Evolutionary conservation across 2,113 vertebrate genomes (phyloP), one percentile per base, ranked within the genome.

Genomic region (Prunella fulvescens): DNA sequence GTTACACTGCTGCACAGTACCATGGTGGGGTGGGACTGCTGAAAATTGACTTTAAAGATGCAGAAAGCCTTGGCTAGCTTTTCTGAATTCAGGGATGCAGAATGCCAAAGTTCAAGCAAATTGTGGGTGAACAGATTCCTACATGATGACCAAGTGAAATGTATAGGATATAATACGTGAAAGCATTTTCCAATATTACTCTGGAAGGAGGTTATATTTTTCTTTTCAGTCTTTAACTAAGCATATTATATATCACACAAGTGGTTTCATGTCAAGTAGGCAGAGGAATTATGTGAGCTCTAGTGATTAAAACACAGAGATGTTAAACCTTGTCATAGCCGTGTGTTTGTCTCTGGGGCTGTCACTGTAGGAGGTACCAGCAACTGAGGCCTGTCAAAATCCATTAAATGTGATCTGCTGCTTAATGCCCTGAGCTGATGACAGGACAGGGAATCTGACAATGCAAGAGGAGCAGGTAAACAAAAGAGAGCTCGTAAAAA

Each of bases 291-390:
- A 82, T 66, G 50, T 89, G 84, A 96, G 81, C 79, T 88, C 81
- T 92, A 90, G 79, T 92, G 94, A 96, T 96, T 95, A 96, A 96
- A 39, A 88, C 72, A 90, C 29, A 95, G 85, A 92, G 78, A 93
- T 88, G 79, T 95, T 96, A 96, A 96, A 95, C 79, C 92, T 94
- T 95, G 93, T 95, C 90, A 90, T 31, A 85, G 91, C 47, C 94
- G 83, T 90, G 64, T 94, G 92, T 93, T 93, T 96, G 72, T 96
- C 90, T 95, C 95, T 92, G 47, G 71, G 90, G 88, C 60, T 96
- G 93, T 93, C 79, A 81, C 92, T 86, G 37, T 95, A 93, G 93
- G 94, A 96, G 94, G 93, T 95, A 86, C 85, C 85, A 96, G 82
- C 71, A 92, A 94, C 93, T 83, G 88, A 96, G 82, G 57, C 64